Evolutionary conservation across 2,888 invertebrate species (phyloP).

Genomic region (Pammene aurita): DNA sequence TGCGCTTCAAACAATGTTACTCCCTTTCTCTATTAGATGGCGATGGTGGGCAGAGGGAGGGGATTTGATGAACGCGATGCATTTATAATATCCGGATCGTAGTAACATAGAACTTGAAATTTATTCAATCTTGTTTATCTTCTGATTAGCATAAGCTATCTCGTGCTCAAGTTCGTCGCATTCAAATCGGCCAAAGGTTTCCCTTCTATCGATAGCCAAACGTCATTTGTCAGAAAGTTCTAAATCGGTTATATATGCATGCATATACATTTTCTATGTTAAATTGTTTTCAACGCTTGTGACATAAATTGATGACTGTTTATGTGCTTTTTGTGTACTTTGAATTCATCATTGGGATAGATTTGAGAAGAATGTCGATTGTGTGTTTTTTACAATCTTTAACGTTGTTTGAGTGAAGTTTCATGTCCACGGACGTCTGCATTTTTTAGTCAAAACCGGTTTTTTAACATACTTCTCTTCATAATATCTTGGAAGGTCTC

Average conservation of each 20-base stretch:
- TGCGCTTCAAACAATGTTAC: slow-evolving; percentile 8
- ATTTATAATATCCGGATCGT: slow-evolving; percentile 44
- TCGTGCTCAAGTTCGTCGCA: slow-evolving; percentile 33
- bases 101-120: slow-evolving; percentile 43
- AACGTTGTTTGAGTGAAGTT: slow-evolving; percentile 15
- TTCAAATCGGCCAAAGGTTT: slow-evolving; percentile 37
- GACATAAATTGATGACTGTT: slow-evolving; percentile 30
- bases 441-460: neutral
- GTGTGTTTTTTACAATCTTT: slow-evolving; percentile 15
- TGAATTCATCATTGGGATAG: slow-evolving; percentile 17
- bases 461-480: neutral
- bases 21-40: slow-evolving; percentile 24
- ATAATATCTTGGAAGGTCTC: neutral
- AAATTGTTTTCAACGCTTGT: slow-evolving; percentile 29
- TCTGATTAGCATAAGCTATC: slow-evolving; percentile 40
- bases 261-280: slow-evolving; percentile 10
- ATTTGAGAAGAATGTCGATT: slow-evolving; percentile 22
- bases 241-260: slow-evolving; percentile 29
- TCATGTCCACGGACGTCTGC: neutral
- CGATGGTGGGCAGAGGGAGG: slow-evolving; percentile 3
- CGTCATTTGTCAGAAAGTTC: slow-evolving; percentile 32
- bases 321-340: slow-evolving; percentile 19
- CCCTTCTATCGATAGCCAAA: slow-evolving; percentile 30
- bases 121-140: slow-evolving; percentile 41
- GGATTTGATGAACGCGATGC: slow-evolving; percentile 39